Conservation (phyloP, 2,113 vertebrate genomes). For the Albula glossodonta region DNA sequence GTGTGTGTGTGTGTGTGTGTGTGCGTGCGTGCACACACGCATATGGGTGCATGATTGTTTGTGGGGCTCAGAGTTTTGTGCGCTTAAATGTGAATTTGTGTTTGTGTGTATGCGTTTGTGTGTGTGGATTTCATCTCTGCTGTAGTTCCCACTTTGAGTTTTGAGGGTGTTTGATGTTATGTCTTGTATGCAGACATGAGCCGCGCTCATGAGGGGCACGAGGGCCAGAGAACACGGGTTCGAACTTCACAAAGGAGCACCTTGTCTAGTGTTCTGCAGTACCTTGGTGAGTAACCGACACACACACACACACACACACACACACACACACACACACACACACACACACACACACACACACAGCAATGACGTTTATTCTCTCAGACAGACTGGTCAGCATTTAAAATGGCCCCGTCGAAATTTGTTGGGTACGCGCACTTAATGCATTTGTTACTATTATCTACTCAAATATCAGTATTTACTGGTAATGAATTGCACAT, state of each 20-base stretch:
- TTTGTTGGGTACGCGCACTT: no score
- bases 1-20: slow-evolving; percentile 36
- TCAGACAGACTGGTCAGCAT: no score
- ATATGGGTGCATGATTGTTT: slow-evolving; percentile 29
- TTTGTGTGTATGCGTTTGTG: slow-evolving; percentile 52
- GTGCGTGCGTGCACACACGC: background rate
- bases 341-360: no score
- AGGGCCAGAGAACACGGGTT: slow-evolving; percentile 84
- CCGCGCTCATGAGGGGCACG: slow-evolving; percentile 84
- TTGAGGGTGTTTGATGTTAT: slow-evolving; percentile 48
- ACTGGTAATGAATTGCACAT: no score
- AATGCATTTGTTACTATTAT: no score
- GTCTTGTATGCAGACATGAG: slow-evolving; percentile 85
- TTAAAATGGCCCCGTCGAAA: no score
- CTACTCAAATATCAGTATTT: no score
- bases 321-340: background rate
- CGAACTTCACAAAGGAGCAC: slow-evolving; percentile 85
- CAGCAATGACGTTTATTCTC: no score
- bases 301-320: background rate
- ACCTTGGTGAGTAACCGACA: slow-evolving; percentile 78
- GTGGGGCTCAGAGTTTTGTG: background rate
- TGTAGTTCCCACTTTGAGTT: slow-evolving; percentile 45
- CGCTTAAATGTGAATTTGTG: background rate
- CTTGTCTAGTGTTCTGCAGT: slow-evolving; percentile 90
- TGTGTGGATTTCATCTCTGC: slow-evolving; percentile 20